These are phyloP conservation scores for Thalassoma bifasciatum DNA, from an alignment of 2,113 vertebrate species.

Conservation along the genomic window DNA sequence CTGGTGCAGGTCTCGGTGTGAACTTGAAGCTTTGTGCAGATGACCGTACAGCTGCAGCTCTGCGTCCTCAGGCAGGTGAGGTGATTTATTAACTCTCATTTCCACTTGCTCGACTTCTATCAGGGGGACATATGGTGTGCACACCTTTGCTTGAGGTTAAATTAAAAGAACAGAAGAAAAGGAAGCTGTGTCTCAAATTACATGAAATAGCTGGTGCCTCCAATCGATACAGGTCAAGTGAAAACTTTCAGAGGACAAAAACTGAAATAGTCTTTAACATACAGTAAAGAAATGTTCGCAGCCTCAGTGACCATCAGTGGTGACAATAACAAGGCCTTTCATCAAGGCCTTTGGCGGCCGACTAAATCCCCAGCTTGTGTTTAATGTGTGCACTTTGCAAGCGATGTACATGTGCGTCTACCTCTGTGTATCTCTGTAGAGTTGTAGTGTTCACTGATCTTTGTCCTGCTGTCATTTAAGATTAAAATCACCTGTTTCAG, in stretches of 20 bases:
- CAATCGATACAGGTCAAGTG: constrained; percentile 22
- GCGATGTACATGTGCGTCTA: neutral
- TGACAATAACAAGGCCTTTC: no score
- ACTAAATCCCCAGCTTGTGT: neutral
- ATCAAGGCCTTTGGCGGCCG: no score
- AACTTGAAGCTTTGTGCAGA: constrained; percentile 49
- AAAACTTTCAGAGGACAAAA: no score
- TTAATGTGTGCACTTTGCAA: neutral
- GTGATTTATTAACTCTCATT: constrained; percentile 28
- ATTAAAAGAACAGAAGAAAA: constrained; percentile 30
- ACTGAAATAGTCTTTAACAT: no score
- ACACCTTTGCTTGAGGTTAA: constrained; percentile 54
- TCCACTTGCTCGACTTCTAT: constrained; percentile 11
- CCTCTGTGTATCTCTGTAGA: neutral
- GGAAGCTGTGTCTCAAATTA: constrained; percentile 21
- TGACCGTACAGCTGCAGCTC: constrained; percentile 32
- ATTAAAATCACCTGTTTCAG: constrained; percentile 44
- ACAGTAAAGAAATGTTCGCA: no score
- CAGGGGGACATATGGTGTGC: neutral
- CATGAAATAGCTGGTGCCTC: constrained; percentile 1
- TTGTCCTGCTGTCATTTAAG: constrained; percentile 30
- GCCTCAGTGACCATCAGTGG: no score
- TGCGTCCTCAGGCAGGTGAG: constrained; percentile 51
- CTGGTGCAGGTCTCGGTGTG: constrained; percentile 53
- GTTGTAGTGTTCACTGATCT: constrained; percentile 32